A percentile compares a stretch with the other conserved stretches of the same genome.
phyloP scores from a whole-genome alignment of 2,888 invertebrate genomes.

The Spilarctia lutea region DNA sequence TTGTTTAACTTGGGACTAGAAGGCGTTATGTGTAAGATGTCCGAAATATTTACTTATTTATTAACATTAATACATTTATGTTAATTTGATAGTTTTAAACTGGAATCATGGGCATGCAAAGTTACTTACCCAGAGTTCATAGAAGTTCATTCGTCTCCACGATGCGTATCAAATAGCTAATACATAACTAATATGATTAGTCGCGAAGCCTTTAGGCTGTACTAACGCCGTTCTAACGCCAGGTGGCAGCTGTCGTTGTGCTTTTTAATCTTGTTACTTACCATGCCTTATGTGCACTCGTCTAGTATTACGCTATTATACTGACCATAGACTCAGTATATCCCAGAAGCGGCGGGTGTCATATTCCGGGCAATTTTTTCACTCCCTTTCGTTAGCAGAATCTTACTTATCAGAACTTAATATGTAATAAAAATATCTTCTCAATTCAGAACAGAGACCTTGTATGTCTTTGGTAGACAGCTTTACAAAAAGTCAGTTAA shows the following conservation, averaged over 20 bases:
- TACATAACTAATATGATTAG: slow-evolving; percentile 39
- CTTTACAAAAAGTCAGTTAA: background rate
- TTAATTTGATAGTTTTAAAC: background rate
- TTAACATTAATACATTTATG: background rate
- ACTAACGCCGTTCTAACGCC: slow-evolving; percentile 81
- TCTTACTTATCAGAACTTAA: too few species aligned
- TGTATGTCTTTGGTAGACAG: background rate
- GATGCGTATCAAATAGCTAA: slow-evolving; percentile 35
- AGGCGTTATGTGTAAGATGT: too few species aligned
- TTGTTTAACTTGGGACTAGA: too few species aligned
- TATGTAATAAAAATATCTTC: too few species aligned
- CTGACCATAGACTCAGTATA: slow-evolving; percentile 56
- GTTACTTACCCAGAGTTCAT: slow-evolving; percentile 13
- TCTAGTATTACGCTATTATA: slow-evolving; percentile 82
- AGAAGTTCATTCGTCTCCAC: slow-evolving; percentile 21
- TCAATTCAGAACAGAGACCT: background rate
- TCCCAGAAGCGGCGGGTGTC: slow-evolving; percentile 25
- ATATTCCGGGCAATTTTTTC: background rate
- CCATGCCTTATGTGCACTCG: slow-evolving; percentile 80
- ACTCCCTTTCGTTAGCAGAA: background rate
- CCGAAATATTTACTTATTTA: too few species aligned
- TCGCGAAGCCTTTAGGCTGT: slow-evolving; percentile 48
- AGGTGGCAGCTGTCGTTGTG: slow-evolving; percentile 78
- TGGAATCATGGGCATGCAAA: background rate
- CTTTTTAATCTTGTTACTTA: slow-evolving; percentile 84